phyloP scores from a whole-genome alignment of 30 jellyfish, hydroid and myxozoan species.

The Calvadosia cruxmelitensis region DNA sequence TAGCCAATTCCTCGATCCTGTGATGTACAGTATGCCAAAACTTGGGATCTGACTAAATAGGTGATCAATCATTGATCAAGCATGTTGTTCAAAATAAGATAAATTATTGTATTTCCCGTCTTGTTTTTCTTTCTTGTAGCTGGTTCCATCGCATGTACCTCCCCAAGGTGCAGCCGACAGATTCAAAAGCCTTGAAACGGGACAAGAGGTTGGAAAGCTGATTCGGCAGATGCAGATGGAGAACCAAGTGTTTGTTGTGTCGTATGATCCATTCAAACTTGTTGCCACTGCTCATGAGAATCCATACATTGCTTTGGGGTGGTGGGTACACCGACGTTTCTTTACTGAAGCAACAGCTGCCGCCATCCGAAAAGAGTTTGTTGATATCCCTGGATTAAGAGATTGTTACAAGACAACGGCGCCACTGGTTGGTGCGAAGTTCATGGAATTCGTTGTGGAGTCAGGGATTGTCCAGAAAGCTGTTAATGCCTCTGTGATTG shows the following conservation, averaged over 20 bases:
- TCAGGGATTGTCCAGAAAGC: slow-evolving; percentile 65
- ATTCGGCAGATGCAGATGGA: slow-evolving; percentile 39
- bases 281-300: slow-evolving; percentile 23
- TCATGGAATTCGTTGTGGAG: slow-evolving; percentile 43
- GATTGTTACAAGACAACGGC: slow-evolving; percentile 49
- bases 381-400: slow-evolving; percentile 41
- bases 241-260: slow-evolving; percentile 53
- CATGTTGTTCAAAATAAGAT: too few species aligned
- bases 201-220: slow-evolving; percentile 29
- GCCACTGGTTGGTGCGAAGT: slow-evolving; percentile 26
- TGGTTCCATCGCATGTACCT: slow-evolving; percentile 57
- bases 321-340: slow-evolving; percentile 57
- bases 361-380: slow-evolving; percentile 35
- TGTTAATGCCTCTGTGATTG: slow-evolving; percentile 61
- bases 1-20: too few species aligned
- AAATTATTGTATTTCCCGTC: too few species aligned
- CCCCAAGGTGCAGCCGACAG: slow-evolving; percentile 61
- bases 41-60: too few species aligned
- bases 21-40: too few species aligned
- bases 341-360: slow-evolving; percentile 29
- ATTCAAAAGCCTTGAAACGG: slow-evolving; percentile 34
- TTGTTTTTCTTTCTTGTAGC: slow-evolving; percentile 9
- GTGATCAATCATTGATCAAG: too few species aligned
- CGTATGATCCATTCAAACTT: slow-evolving; percentile 58
- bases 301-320: slow-evolving; percentile 36